Base-by-base conservation (phyloP, 2,888 invertebrate species). In the Tiliacea aurago region DNA sequence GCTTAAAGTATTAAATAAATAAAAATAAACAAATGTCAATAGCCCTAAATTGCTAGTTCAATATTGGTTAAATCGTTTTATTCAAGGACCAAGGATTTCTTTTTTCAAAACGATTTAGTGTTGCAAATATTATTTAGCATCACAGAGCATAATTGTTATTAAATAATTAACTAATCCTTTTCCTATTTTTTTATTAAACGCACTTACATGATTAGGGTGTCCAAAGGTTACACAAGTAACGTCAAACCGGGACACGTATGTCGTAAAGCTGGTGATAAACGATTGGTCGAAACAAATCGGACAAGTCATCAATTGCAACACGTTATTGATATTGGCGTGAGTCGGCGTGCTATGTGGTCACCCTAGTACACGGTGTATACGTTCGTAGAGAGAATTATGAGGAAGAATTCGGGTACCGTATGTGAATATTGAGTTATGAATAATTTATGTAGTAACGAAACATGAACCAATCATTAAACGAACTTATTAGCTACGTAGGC, bases 241-340 rank as follows among this genome's bases (percentile, higher is more conserved):
- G 91, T 91, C 93, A 90, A 83, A 84, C 83, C 84, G 80, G 84
- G 87, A 86, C 93, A 92, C 92, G 93, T 91, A 81, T 88, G 87
- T 91, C 95, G 93, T 96, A 95, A 96, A 96, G 78, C 89, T 89
- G 69, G 89, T 94, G 95, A 95, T 90, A 91, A 92, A 95, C 92
- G 95, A 92, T 90, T 91, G 91, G 91, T 89, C 92, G 86, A 89
- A 90, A 87, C 92, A 94, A 96, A 96, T 96, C 96, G 92, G 94
- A 94, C 94, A 92, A 92, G 93, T 90, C 96, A 95, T 96, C 96
- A 95, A 95, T 96, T 95, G 93, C 90, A 84, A 53, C 80, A 90
- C 87, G 92, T 95, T 96, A 96, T 96, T 96, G 96, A 96, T 95
- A 96, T 95, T 91, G 95, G 90, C 87, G 87, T 83, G 76, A 83